Conservation (phyloP, 2,797 vertebrate genomes). For the Typhlichthys eigenmanni region DNA sequence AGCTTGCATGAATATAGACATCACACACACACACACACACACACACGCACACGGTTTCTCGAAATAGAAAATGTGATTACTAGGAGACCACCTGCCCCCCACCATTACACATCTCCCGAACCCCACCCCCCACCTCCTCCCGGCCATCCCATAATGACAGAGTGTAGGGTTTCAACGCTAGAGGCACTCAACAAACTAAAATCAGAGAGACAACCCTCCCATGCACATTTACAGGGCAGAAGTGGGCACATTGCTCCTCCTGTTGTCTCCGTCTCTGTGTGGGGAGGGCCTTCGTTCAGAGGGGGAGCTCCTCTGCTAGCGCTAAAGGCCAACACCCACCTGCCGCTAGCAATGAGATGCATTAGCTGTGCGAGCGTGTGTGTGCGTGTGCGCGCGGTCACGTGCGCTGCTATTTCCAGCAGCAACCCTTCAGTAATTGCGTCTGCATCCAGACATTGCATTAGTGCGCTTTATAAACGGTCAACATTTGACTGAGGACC, state of each 20-base stretch:
- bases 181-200: conserved; percentile 32
- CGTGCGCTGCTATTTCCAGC: no score
- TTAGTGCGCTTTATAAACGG: no score
- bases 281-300: background rate
- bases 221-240: conserved; percentile 21
- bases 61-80: conserved; percentile 57
- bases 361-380: background rate
- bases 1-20: background rate
- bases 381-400: background rate
- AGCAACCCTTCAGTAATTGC: no score
- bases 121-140: conserved; percentile 15
- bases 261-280: background rate
- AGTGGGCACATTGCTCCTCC: conserved; percentile 11
- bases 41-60: conserved; percentile 1
- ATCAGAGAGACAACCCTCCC: conserved; percentile 31
- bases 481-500: no score
- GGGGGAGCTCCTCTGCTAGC: background rate
- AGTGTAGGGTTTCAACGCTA: background rate
- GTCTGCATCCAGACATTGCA: no score
- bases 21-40: conserved; percentile 5
- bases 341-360: background rate
- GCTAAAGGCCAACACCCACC: background rate
- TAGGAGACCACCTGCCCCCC: conserved; percentile 48
- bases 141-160: background rate
- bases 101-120: conserved; percentile 24